These are phyloP conservation scores for Leptinotarsa haldemani DNA, from an alignment of 2,888 invertebrate species.

Conservation along the genomic window DNA sequence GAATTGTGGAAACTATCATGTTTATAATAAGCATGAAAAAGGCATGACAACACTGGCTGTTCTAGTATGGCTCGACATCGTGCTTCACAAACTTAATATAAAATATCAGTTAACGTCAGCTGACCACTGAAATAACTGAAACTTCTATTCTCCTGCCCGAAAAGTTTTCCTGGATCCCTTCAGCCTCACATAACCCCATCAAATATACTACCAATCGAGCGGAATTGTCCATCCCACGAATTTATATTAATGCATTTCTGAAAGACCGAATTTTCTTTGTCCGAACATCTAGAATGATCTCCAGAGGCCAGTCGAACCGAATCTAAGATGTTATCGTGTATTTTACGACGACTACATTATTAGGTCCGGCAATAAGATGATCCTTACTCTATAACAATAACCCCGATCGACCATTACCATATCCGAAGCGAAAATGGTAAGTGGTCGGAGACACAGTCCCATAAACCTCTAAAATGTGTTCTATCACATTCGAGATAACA, in stretches of 20 bases:
- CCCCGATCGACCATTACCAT: constrained; percentile 58
- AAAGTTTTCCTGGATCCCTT: neutral
- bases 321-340: constrained; percentile 50
- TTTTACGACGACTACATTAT: constrained; percentile 51
- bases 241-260: constrained; percentile 16
- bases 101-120: too few relatives aligned
- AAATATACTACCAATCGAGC: constrained; percentile 1
- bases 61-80: too few relatives aligned
- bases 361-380: constrained; percentile 49
- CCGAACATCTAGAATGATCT: neutral
- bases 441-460: constrained; percentile 55
- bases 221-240: constrained; percentile 8
- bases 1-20: too few relatives aligned
- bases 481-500: constrained; percentile 60
- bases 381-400: constrained; percentile 53
- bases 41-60: too few relatives aligned
- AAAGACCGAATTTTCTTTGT: constrained; percentile 19
- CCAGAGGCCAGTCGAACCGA: constrained; percentile 18
- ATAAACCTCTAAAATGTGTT: constrained; percentile 62
- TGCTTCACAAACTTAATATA: too few relatives aligned
- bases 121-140: too few relatives aligned
- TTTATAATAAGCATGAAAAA: too few relatives aligned
- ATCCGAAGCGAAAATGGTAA: constrained; percentile 61
- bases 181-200: neutral
- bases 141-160: too few relatives aligned